These are phyloP conservation scores for Phoxinus phoxinus DNA, from an alignment of 2,113 vertebrate species.

Conservation along the genomic window DNA sequence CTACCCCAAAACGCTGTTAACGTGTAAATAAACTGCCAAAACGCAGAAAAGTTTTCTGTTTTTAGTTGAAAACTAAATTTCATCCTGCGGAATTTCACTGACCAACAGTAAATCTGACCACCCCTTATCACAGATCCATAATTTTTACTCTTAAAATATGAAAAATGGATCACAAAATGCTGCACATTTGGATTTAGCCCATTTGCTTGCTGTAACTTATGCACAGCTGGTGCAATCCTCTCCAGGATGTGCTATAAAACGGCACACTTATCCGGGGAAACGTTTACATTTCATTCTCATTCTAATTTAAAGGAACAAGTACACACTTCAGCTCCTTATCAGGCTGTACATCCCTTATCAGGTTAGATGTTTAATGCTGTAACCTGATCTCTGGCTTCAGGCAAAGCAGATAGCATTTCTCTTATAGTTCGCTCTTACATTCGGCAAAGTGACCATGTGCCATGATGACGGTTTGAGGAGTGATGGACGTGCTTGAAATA, in stretches of 20 bases:
- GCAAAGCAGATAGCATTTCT: constrained; percentile 67
- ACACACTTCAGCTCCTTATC: constrained; percentile 32
- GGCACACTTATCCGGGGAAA: constrained; percentile 25
- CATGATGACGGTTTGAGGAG: constrained; percentile 55
- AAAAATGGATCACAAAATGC: too few relatives aligned
- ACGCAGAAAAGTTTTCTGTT: too few relatives aligned
- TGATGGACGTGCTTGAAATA: constrained; percentile 67
- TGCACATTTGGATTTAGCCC: too few relatives aligned
- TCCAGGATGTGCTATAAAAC: background rate
- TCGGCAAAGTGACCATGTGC: constrained; percentile 58
- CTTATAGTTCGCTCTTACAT: constrained; percentile 56
- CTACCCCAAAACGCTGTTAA: too few relatives aligned
- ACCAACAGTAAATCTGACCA: too few relatives aligned
- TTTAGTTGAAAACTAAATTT: too few relatives aligned
- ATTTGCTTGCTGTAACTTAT: background rate
- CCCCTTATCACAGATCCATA: too few relatives aligned
- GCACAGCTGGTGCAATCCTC: background rate
- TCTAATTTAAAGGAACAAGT: constrained; percentile 48
- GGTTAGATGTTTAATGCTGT: constrained; percentile 63
- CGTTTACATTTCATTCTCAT: constrained; percentile 57
- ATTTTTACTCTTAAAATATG: too few relatives aligned
- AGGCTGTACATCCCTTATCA: background rate
- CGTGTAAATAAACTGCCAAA: too few relatives aligned
- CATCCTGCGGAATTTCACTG: too few relatives aligned
- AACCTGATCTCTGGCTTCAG: constrained; percentile 67